Conservation (phyloP, 2,888 invertebrate genomes). For the Fabriciana adippe region DNA sequence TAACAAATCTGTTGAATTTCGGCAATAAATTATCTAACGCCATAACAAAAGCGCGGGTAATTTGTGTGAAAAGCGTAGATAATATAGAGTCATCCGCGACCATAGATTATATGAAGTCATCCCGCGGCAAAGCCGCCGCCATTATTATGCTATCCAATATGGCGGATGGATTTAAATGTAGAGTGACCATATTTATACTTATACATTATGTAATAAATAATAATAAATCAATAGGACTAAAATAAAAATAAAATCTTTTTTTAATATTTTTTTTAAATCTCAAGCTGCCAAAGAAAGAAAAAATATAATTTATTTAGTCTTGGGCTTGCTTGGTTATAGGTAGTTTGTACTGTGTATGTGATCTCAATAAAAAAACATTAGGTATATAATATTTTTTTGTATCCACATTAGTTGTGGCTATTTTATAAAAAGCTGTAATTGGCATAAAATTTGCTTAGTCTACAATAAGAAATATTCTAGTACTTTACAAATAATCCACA, state of each 20-base stretch:
- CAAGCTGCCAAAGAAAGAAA: too few relatives aligned
- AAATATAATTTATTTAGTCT: too few relatives aligned
- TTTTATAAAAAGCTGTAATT: too few relatives aligned
- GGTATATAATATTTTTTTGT: too few relatives aligned
- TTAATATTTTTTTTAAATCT: too few relatives aligned
- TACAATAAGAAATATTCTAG: too few relatives aligned
- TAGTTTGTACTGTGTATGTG: too few relatives aligned
- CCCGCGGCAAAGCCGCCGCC: constrained; percentile 64
- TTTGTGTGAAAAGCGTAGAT: constrained; percentile 63
- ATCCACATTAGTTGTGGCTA: too few relatives aligned
- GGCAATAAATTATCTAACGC: constrained; percentile 22
- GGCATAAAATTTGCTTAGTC: not conserved
- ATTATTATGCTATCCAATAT: constrained; percentile 68
- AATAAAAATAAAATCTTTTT: too few relatives aligned
- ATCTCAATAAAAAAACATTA: too few relatives aligned
- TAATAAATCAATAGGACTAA: too few relatives aligned
- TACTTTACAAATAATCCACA: not conserved
- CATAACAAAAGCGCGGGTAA: constrained; percentile 42
- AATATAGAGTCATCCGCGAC: constrained; percentile 75
- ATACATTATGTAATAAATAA: not conserved
- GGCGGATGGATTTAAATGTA: constrained; percentile 57
- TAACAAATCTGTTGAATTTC: constrained; percentile 7
- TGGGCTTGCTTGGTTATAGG: too few relatives aligned
- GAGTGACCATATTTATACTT: constrained; percentile 35
- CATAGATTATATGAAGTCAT: constrained; percentile 79